Base-by-base conservation (phyloP, 2,888 invertebrate species). In the Cataglyphis albicans region DNA sequence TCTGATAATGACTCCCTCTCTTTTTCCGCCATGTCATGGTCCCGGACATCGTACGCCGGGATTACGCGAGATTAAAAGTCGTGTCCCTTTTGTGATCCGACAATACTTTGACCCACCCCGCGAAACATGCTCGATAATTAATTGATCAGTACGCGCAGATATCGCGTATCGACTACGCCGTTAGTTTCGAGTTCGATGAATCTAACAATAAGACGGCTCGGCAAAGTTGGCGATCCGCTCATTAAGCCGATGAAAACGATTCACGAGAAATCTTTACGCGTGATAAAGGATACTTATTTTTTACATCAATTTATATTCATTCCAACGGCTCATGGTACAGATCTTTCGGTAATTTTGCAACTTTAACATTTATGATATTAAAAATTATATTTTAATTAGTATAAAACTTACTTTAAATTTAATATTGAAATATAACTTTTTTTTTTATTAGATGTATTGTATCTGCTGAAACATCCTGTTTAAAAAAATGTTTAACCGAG, bases 121-220 rank as follows among this genome's bases (percentile, higher is more conserved):
- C 2, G 81, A 84, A 81, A 83, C 86, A 72, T 76, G 85, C 76
- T 88, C 87, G 88, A 91, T 92, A 93, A 93, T 93, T 93, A 93
- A 93, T 93, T 92, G 92, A 93, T 92, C 93, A 92, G 78, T 85
- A 83, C 82, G 84, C 87, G 82, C 78, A 90, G 93, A 93, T 93
- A 92, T 88, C 89, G 88, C 80, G 67, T 80, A 88, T 87, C 85
- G 84, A 75, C 82, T 67, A 70, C 81, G 86, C 78, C 72, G 85
- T 89, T 89, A 88, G 74, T 84, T 86, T 82, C 68, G 65, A 70
- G 68, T 67, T 52, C 76, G 57, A 83, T 63, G 76, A 18, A 83
- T 83, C 82, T 84, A 85, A 35, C 35, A 35, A 35, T 35, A 35
- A 82, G 67, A 82, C 68, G 7, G 7, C 7, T 52, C 52, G 67